Conservation (phyloP, 2,888 invertebrate genomes). For the Cosmia pyralina region DNA sequence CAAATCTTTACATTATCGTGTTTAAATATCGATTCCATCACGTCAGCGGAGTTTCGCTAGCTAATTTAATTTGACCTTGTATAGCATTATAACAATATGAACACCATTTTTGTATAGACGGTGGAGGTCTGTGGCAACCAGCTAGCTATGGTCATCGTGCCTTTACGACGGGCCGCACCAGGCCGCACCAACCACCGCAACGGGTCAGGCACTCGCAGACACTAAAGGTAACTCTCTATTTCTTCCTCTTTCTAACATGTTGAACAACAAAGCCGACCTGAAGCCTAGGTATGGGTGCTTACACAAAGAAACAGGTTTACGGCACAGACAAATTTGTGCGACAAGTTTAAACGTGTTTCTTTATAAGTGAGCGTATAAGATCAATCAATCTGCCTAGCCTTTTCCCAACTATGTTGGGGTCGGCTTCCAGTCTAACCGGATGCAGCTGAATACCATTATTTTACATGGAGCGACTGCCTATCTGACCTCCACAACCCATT, state of each 20-base stretch:
- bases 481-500: too few relatives aligned
- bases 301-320: too few relatives aligned
- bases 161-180: conserved; percentile 85
- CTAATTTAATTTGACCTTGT: background rate
- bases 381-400: too few relatives aligned
- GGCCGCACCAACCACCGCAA: conserved; percentile 82
- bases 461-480: too few relatives aligned
- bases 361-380: too few relatives aligned
- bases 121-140: conserved; percentile 85
- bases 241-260: conserved; percentile 5
- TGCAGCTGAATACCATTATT: too few relatives aligned
- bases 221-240: conserved; percentile 79
- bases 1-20: background rate
- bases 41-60: background rate
- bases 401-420: too few relatives aligned
- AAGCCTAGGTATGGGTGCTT: too few relatives aligned
- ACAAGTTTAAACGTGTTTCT: too few relatives aligned
- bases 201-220: conserved; percentile 86
- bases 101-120: conserved; percentile 68
- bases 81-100: background rate
- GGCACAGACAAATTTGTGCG: too few relatives aligned
- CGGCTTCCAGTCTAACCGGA: too few relatives aligned
- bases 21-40: background rate
- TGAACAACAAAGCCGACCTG: too few relatives aligned
- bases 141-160: conserved; percentile 85